phyloP scores from a whole-genome alignment of 64 coral and sea anemone genomes.

The Montipora efflorescens region DNA sequence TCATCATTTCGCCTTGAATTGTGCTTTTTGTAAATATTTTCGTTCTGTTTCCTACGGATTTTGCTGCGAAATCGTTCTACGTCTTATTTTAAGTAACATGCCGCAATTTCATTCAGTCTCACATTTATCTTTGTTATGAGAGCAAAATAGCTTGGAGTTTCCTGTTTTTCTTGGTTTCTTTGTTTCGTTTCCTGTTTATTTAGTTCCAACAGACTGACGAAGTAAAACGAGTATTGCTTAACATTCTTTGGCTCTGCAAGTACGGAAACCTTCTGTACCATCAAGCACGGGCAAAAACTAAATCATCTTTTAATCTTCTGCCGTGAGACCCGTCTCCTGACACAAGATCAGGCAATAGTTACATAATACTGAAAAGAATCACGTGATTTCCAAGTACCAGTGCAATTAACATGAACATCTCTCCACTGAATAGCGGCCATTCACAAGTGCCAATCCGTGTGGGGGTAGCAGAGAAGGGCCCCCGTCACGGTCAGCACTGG shows the following conservation, averaged over 20 bases:
- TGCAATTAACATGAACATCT: no score
- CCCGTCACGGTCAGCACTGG: no score
- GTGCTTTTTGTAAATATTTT: neutral
- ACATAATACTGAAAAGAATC: no score
- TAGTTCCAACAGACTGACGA: neutral
- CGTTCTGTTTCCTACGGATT: neutral
- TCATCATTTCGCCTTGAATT: neutral
- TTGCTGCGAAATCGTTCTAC: neutral
- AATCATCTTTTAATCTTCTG: no score
- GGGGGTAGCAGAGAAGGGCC: no score
- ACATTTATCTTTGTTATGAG: slow-evolving; percentile 14
- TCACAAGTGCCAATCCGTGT: no score
- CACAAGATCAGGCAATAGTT: no score
- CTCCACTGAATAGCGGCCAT: no score
- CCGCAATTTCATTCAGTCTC: neutral
- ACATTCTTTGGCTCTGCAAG: neutral
- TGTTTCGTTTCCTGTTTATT: slow-evolving; percentile 35
- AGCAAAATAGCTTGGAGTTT: slow-evolving; percentile 31
- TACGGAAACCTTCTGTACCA: neutral
- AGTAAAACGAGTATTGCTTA: neutral
- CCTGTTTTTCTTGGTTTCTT: slow-evolving; percentile 34
- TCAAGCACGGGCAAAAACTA: no score
- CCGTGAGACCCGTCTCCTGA: no score
- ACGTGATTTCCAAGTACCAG: no score
- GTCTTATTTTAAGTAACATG: neutral